These are phyloP conservation scores for Chaetura pelagica DNA, from an alignment of 2,113 vertebrate genomes.

Conservation along the genomic window DNA sequence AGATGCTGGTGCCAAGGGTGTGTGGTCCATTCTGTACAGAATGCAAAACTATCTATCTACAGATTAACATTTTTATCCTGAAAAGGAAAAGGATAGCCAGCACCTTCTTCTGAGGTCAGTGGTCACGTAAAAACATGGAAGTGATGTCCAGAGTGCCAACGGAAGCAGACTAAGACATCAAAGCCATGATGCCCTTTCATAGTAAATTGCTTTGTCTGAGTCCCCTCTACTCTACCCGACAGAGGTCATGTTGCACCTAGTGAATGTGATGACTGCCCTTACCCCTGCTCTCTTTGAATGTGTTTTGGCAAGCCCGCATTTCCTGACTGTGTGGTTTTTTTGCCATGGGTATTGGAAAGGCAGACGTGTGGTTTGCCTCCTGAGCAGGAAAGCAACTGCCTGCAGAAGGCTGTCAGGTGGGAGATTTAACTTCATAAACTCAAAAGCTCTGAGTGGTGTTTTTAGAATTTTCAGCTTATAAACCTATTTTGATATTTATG, in stretches of 20 bases:
- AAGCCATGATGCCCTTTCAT: neutral
- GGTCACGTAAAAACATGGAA: neutral
- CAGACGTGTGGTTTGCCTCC: slow-evolving; percentile 7
- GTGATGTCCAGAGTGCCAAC: neutral
- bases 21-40: neutral
- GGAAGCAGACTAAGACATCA: neutral
- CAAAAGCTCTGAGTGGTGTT: neutral
- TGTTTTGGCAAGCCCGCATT: neutral
- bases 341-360: neutral
- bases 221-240: neutral
- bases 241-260: neutral
- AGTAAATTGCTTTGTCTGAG: neutral
- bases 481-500: slow-evolving; percentile 69
- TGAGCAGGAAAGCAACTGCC: neutral
- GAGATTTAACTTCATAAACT: slow-evolving; percentile 28
- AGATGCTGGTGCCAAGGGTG: neutral
- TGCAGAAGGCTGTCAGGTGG: neutral
- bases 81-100: neutral
- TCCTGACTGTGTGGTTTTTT: neutral
- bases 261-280: neutral
- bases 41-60: slow-evolving; percentile 4
- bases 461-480: slow-evolving; percentile 62
- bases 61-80: neutral
- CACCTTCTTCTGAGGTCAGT: neutral
- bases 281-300: neutral